These are phyloP conservation scores for human DNA, from an alignment of 2,113 vertebrate species.

Conservation along the genomic window GRCh38 chr1:13975001-13975500, in stretches of 20 bases:
- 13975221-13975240: neutral
- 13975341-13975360: neutral
- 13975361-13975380: neutral
- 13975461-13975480: neutral
- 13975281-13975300: neutral
- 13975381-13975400: neutral
- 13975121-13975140: accelerated
- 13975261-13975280: neutral
- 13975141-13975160: neutral
- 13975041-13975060: neutral
- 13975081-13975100: neutral
- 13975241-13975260: neutral
- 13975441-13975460: neutral
- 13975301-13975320: neutral
- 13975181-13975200: neutral
- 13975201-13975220: neutral
- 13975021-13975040: neutral
- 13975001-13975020: neutral
- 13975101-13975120: neutral
- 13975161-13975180: neutral
- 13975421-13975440: neutral
- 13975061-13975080: neutral
- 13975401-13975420: no score
- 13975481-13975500: neutral
- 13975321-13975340: neutral